phyloP scores from a whole-genome alignment of 2,113 vertebrate species.

The Rattus norvegicus region DNA sequence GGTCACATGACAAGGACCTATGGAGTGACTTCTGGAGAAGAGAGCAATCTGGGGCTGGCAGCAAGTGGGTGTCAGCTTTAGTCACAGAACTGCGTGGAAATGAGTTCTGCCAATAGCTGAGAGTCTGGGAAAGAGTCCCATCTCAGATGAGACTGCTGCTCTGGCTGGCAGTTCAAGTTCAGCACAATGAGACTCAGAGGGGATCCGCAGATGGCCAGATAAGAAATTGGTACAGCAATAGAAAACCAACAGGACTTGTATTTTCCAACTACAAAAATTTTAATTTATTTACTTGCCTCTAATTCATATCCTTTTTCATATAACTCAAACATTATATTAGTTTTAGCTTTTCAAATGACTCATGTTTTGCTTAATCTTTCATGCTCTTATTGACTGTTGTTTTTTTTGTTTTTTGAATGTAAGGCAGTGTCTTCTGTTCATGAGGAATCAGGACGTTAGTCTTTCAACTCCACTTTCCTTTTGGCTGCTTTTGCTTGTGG shows the following conservation, averaged over 20 bases:
- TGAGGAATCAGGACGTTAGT: not conserved
- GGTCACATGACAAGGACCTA: not conserved
- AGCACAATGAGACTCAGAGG: not conserved
- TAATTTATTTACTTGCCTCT: not conserved
- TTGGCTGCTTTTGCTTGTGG: not conserved
- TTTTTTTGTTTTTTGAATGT: not conserved
- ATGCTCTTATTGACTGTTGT: not conserved
- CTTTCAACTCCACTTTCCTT: not conserved
- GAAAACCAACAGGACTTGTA: not conserved
- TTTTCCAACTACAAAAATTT: not conserved
- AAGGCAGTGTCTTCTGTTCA: not conserved
- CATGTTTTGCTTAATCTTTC: not conserved
- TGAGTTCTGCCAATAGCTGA: not conserved
- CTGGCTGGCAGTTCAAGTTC: not conserved
- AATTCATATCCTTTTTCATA: not conserved
- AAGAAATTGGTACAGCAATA: not conserved
- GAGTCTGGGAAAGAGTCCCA: not conserved
- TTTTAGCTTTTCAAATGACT: constrained; percentile 19
- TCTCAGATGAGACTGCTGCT: not conserved
- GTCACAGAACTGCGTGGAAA: not conserved
- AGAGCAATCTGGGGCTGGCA: not conserved
- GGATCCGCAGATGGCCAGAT: not conserved
- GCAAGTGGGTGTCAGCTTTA: not conserved
- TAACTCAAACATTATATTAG: not conserved
- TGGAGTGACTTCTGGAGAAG: not conserved